Conservation (phyloP, 2,888 invertebrate genomes). For the Crioceris asparagi region DNA sequence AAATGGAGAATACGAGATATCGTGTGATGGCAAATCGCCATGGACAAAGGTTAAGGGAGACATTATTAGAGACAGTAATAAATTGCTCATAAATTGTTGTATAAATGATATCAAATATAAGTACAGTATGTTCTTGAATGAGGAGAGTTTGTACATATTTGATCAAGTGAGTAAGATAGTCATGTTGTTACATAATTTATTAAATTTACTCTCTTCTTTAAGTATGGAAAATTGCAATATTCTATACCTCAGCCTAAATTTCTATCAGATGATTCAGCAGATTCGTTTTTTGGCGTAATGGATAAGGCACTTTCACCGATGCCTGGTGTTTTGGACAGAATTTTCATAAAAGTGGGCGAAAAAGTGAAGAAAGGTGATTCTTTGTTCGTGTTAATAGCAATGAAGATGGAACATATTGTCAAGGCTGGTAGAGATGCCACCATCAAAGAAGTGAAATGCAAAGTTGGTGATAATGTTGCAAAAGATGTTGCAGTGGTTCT, state of each 20-base stretch:
- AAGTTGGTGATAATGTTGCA: constrained; percentile 71
- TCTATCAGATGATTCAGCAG: constrained; percentile 36
- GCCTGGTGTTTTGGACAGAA: constrained; percentile 89
- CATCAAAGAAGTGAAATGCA: constrained; percentile 60
- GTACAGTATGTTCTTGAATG: constrained; percentile 47
- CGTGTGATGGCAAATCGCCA: constrained; percentile 40
- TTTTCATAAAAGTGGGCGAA: constrained; percentile 74
- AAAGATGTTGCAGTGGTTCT: constrained; percentile 62
- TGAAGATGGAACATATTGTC: constrained; percentile 99
- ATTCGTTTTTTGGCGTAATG: constrained; percentile 29
- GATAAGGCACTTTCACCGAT: constrained; percentile 76
- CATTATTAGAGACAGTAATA: constrained; percentile 33
- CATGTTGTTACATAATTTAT: constrained; percentile 1
- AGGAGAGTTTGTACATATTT: constrained; percentile 50
- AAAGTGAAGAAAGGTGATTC: constrained; percentile 78
- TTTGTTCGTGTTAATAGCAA: constrained; percentile 89
- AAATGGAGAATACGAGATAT: constrained; percentile 39
- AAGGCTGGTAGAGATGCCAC: constrained; percentile 70
- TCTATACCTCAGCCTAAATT: constrained; percentile 51
- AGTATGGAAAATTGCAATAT: constrained; percentile 61
- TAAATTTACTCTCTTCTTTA: constrained; percentile 17
- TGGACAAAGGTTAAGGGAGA: constrained; percentile 46
- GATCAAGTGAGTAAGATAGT: constrained; percentile 41
- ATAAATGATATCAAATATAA: constrained; percentile 45
- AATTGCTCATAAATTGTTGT: constrained; percentile 40